Evolutionary conservation across 2,113 vertebrate genomes (phyloP), one percentile per base, ranked within the genome.

Genomic region (Syngnathoides biaculeatus): DNA sequence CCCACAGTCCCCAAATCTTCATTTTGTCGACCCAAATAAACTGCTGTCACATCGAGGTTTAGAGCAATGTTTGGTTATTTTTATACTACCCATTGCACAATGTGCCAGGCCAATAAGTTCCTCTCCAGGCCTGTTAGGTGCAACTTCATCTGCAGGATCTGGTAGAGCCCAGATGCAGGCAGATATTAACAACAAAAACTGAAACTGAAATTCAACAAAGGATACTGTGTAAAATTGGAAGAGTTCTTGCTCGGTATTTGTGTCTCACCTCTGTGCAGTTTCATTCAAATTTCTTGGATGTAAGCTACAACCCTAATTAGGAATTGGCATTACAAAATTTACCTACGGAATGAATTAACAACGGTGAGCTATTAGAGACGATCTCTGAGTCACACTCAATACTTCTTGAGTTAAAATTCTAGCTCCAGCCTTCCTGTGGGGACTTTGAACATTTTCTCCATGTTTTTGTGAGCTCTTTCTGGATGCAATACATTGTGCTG

Each of bases 1-100:
- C 78, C 73, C 73, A 85, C 86, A 82, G 84, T 88, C 80, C 60
- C 74, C 71, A 65, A 80, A 68, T 85, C 86, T 88, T 84, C 64
- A 84, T 87, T 84, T 79, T 78, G 61, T 70, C 70, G 63, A 75
- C 65, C 65, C 58, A 83, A 79, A 77, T 73, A 69, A 84, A 80
- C 14, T 30, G 27, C 24, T 64, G 67, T 73, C 71, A 59, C 43
- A 59, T 74, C 78, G 68, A 74, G 75, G 63, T 62, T 71, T 55
- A 65, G 77, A 76, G 65, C 71, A 69, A 72, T 42, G 55, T 30
- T 57, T 52, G 4, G 48, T 52, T 57, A 57, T 30, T 30, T 57
- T 57, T 30, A 56, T 19, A 26, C 55, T 17, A 26, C 15, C 14
- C 0, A 15, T 14, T 57, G 4, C 9, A 30, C 26, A 57, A 57